phyloP scores from a whole-genome alignment of 2,888 invertebrate genomes.

The Pterobdella sp. region DNA sequence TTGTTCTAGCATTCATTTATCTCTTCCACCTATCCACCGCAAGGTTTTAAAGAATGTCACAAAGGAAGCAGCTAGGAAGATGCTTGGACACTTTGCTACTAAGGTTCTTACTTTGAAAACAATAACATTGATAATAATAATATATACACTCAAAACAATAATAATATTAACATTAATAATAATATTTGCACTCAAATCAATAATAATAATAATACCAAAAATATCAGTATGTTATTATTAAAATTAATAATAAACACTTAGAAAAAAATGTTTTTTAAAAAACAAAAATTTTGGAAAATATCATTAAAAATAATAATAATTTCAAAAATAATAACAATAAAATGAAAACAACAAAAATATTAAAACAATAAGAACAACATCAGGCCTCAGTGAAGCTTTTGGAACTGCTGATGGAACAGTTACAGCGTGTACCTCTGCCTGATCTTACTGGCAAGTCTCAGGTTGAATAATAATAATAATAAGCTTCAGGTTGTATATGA shows the following conservation, averaged over 20 bases:
- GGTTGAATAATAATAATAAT: not conserved
- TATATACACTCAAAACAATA: not conserved
- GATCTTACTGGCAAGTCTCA: conserved; percentile 22
- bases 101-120: not conserved
- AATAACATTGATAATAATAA: not conserved
- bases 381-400: conserved; percentile 17
- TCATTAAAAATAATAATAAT: not conserved
- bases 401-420: conserved; percentile 12
- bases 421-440: conserved; percentile 17
- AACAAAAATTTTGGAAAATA: not conserved
- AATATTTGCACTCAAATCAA: not conserved
- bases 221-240: not conserved
- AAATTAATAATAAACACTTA: not conserved
- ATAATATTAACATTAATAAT: not conserved
- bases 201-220: not conserved
- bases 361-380: not conserved
- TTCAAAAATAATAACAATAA: not conserved
- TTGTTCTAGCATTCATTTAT: too few species aligned
- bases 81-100: conserved; percentile 21
- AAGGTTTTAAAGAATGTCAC: conserved; percentile 21
- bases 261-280: not conserved
- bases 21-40: not conserved
- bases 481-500: not conserved
- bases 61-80: conserved; percentile 24
- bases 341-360: not conserved